phyloP scores from a whole-genome alignment of 2,113 vertebrate species.

The Glaucidium brasilianum region DNA sequence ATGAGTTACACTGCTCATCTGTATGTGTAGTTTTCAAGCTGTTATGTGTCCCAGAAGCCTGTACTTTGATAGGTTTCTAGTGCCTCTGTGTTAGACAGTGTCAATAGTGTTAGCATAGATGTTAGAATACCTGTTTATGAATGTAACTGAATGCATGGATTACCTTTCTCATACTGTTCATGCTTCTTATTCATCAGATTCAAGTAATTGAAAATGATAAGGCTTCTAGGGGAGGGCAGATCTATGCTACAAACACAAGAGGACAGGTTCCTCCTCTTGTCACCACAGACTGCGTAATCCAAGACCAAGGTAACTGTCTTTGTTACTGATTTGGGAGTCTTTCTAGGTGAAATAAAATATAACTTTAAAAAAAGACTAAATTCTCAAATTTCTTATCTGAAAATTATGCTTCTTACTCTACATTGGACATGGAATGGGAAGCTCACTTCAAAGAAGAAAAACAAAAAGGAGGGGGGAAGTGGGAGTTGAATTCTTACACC shows the following conservation, averaged over 20 bases:
- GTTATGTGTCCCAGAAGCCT: neutral
- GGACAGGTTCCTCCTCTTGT: conserved; percentile 94
- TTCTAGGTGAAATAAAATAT: neutral
- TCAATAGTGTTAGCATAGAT: neutral
- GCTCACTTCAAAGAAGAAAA: neutral
- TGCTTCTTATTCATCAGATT: conserved; percentile 73
- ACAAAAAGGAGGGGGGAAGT: accelerated
- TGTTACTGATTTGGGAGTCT: neutral
- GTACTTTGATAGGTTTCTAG: neutral
- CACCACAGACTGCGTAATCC: conserved; percentile 87
- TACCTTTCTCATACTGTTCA: neutral
- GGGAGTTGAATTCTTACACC: neutral
- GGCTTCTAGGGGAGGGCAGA: conserved; percentile 76
- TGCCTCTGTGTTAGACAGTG: neutral
- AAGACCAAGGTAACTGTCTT: conserved; percentile 90
- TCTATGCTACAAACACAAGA: conserved; percentile 84
- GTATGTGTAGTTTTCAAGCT: neutral
- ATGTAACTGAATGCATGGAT: neutral
- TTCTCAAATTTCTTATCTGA: neutral
- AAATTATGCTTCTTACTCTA: neutral
- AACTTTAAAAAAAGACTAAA: neutral
- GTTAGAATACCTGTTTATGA: neutral
- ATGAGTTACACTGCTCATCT: neutral
- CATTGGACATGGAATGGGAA: neutral
- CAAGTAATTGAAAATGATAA: conserved; percentile 92